Evolutionary conservation across 2,797 vertebrate species (phyloP).

Genomic region (Sebastes kiyomatsui): DNA sequence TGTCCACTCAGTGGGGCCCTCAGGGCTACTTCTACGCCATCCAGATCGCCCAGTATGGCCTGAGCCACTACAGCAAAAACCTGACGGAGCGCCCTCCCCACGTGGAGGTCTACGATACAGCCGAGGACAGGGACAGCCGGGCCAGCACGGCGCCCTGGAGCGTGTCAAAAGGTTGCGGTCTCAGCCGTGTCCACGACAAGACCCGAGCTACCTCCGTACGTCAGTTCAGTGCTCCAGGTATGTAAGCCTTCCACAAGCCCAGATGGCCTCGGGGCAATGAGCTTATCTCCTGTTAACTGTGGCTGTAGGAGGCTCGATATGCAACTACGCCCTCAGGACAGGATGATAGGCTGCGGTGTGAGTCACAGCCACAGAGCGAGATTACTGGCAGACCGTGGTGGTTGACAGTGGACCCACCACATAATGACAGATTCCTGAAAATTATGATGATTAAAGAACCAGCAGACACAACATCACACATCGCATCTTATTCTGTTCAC

Average conservation of each 20-base stretch:
- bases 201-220: conserved; percentile 84
- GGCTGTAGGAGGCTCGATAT: conserved; percentile 44
- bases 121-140: conserved; percentile 84
- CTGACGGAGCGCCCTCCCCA: conserved; percentile 94
- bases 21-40: conserved; percentile 99
- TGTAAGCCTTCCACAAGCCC: conserved; percentile 30
- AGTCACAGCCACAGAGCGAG: conserved; percentile 28
- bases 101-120: conserved; percentile 91
- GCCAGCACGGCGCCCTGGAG: conserved; percentile 79
- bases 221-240: conserved; percentile 92
- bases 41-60: conserved; percentile 97
- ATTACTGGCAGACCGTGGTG: conserved; percentile 14
- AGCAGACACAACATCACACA: conserved; percentile 1
- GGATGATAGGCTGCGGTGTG: conserved; percentile 34
- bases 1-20: conserved; percentile 98
- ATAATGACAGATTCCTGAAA: conserved; percentile 24
- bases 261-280: conserved; percentile 35
- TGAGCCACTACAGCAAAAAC: conserved; percentile 99
- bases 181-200: conserved; percentile 87
- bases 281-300: conserved; percentile 63
- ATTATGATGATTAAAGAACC: conserved; percentile 29
- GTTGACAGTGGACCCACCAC: conserved; percentile 27
- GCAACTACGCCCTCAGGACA: conserved; percentile 42
- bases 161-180: conserved; percentile 88
- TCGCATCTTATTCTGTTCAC: conserved; percentile 20